phyloP scores from a whole-genome alignment of 2,113 vertebrate species.

The Pachypanchax playfairii region DNA sequence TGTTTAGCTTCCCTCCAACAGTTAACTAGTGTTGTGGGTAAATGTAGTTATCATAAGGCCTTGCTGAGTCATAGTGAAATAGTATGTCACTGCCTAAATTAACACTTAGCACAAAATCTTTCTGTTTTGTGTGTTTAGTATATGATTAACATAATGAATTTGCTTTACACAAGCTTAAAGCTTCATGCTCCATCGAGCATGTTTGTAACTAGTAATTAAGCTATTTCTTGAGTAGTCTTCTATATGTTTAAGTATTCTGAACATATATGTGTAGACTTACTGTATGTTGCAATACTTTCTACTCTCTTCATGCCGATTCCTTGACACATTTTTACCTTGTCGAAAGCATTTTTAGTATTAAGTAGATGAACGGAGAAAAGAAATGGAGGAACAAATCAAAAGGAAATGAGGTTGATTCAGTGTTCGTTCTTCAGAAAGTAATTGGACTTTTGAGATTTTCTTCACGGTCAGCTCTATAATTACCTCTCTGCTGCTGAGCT shows the following conservation, averaged over 20 bases:
- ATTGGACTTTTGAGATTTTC: conserved; percentile 37
- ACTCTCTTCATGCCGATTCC: not conserved
- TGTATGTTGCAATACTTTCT: conserved; percentile 1
- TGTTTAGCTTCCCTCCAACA: no score
- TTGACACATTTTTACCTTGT: not conserved
- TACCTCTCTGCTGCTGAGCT: conserved; percentile 8
- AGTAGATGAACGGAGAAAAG: not conserved
- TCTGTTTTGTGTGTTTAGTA: no score
- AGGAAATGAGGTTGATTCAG: not conserved
- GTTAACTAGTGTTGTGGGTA: no score
- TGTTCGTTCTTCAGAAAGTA: conserved; percentile 26
- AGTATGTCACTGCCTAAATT: no score
- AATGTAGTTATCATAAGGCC: no score
- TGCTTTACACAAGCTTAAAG: no score
- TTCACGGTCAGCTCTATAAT: conserved; percentile 27
- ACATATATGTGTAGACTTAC: no score
- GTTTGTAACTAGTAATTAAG: not conserved
- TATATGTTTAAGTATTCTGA: no score
- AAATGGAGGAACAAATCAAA: not conserved
- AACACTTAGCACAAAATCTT: no score
- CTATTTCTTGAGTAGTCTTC: not conserved
- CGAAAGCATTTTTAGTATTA: conserved; percentile 18
- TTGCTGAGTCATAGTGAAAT: no score
- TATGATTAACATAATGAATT: no score
- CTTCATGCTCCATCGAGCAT: not conserved